Base-by-base conservation (phyloP, 37 sponge, comb jelly and placozoan species). In the Geodia barretti region DNA sequence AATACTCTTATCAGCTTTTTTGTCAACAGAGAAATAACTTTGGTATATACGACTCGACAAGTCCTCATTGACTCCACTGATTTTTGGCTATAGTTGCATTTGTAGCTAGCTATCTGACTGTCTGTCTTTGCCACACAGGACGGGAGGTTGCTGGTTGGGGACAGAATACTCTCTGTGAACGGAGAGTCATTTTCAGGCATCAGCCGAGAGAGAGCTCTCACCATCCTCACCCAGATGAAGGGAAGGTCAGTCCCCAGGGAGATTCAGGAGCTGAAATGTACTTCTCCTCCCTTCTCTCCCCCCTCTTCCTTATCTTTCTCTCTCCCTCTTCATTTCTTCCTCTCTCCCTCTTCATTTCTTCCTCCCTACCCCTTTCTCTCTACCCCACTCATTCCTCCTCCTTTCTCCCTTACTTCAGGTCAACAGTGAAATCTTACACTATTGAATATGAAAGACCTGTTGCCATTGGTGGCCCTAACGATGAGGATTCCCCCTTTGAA, bases 101-200 rank as follows among this genome's bases (percentile, higher is more conserved):
- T 41, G 29, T n/a, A 24, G 7, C 34, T 23, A 5, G 11, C 30
- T 54, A 41, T 3, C 41, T 38, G n/a, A 11, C 24, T 68, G 30
- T 68, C 33, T 79, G 4, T n/a, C 0, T 68, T 8, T 79, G 7
- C 14, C 14, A 20, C 61, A 35, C 63, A 91, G 92, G 86, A 94
- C 74, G 85, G 88, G 3, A 65, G 39, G 2, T 60, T 94, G 59
- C 60, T 63, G 68, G 37, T 79, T 24, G 95, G 95, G 30, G 95
- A 94, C 36, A 40, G 77, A 36, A 75, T 94, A 4, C 54, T 94
- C 21, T 73, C 91, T n/a, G 79, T 94, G 9, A 94, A 94, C 73
- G 95, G 86, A 28, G 86, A 90, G 41, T 43, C 77, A 2, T 79
- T 90, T 47, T 67, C 43, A 20, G 78, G 78, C 8, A 5, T 90